Base-by-base conservation (phyloP, 92 coral and sea anemone genomes). In the Phymanthus crucifer region DNA sequence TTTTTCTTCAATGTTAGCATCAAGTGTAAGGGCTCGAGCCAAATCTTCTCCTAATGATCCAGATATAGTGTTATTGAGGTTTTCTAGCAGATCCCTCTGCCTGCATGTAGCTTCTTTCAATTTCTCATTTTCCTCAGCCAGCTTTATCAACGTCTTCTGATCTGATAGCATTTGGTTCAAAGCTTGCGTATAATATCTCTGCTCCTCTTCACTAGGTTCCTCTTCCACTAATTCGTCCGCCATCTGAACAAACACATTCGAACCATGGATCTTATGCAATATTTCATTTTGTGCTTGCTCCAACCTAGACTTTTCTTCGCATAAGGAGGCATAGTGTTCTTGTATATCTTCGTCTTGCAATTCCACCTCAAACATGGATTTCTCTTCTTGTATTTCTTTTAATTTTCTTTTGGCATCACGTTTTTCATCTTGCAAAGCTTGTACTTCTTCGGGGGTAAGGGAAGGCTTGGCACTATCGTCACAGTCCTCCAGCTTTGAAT, bases 291-390 rank as follows among this genome's bases (percentile, higher is more conserved):
- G 70, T 47, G 84, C 69, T 50, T 74, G 74, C 40, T 90, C 87
- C 12, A 92, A 83, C n/a, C 82, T 75, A 8, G 76, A 35, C 54
- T 66, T 88, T 48, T 45, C 81, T 31, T 80, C 86, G 32, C 45
- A 57, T 11, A 90, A 74, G 13, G 87, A 87, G 12, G 54, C 38
- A 24, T 75, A 61, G 33, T 72, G 72, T 68, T 89, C 89, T 54
- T 84, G 83, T 33, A 93, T 77, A 78, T 86, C 95, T 5, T 88
- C 93, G 74, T 83, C 85, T 80, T 88, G 91, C 6, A 88, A 65
- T 70, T 86, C 88, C 19, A 91, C 61, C 40, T 81, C 88, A 21
- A 83, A 67, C 48, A 83, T 88, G 33, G 75, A 73, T 48, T 76
- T 87, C 37, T 90, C 70, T 23, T 84, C 72, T 85, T 84, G 80